These are phyloP conservation scores for Eubasilissa splendida DNA, from an alignment of 2,888 invertebrate genomes.

Conservation along the genomic window DNA sequence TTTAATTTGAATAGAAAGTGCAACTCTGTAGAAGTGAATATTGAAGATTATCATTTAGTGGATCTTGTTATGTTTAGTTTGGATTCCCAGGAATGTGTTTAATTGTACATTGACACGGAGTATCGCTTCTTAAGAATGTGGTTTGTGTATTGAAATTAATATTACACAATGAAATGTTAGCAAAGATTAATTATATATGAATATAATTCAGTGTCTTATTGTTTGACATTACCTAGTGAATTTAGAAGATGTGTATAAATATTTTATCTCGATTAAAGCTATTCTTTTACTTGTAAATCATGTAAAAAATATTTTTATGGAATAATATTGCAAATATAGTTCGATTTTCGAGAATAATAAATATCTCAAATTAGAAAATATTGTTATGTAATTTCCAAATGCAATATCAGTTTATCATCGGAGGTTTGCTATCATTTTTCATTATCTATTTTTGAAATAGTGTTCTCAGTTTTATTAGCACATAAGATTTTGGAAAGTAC, in stretches of 20 bases:
- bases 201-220: slow-evolving; percentile 42
- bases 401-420: slow-evolving; percentile 20
- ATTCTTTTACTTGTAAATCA: slow-evolving; percentile 43
- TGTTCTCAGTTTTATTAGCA: slow-evolving; percentile 1
- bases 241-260: slow-evolving; percentile 33
- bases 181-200: slow-evolving; percentile 17
- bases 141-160: slow-evolving; percentile 6
- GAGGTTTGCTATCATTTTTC: slow-evolving; percentile 6
- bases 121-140: slow-evolving; percentile 23
- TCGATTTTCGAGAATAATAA: background rate
- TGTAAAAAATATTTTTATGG: slow-evolving; percentile 38
- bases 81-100: background rate
- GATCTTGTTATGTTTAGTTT: slow-evolving; percentile 28
- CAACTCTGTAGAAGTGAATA: slow-evolving; percentile 19
- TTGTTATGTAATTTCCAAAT: slow-evolving; percentile 27
- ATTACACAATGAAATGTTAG: slow-evolving; percentile 19
- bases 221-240: slow-evolving; percentile 33
- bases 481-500: slow-evolving; percentile 25
- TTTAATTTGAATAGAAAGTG: slow-evolving; percentile 13
- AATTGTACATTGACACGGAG: background rate
- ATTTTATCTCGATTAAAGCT: slow-evolving; percentile 40
- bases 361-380: slow-evolving; percentile 30
- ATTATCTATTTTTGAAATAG: background rate
- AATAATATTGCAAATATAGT: slow-evolving; percentile 32
- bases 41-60: slow-evolving; percentile 2